Conservation (phyloP, 2,888 invertebrate species). For the Vesta saturnalis region DNA sequence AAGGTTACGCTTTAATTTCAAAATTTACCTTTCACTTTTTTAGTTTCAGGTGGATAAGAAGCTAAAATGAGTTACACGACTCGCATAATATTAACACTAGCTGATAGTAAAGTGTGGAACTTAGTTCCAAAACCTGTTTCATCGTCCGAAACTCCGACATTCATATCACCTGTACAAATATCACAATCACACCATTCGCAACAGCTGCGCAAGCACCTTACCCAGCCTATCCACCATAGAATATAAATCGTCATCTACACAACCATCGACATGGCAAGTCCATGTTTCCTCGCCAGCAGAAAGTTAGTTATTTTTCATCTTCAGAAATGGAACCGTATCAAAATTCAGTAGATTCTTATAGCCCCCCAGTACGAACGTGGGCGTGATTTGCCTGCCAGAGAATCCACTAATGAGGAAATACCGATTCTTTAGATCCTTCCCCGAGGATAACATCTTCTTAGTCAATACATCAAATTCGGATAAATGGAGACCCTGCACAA, state of each 20-base stretch:
- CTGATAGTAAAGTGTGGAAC: too few species aligned
- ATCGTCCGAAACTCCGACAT: background rate
- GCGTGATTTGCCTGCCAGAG: background rate
- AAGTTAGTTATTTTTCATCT: background rate
- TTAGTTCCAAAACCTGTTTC: background rate
- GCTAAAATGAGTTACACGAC: background rate
- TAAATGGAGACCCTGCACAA: conserved; percentile 1
- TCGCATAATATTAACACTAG: background rate
- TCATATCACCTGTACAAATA: background rate
- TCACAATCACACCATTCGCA: too few species aligned
- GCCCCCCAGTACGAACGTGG: background rate
- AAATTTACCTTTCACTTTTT: too few species aligned
- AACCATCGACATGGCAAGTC: background rate
- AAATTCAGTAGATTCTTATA: conserved; percentile 4
- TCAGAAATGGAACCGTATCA: background rate
- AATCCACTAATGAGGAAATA: background rate
- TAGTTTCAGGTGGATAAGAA: too few species aligned
- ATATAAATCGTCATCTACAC: too few species aligned
- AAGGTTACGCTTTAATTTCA: too few species aligned
- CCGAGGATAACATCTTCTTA: background rate
- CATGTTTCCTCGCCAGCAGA: background rate
- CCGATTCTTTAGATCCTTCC: background rate
- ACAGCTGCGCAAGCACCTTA: background rate
- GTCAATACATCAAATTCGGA: conserved; percentile 2
- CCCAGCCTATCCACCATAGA: background rate